Evolutionary conservation across 2,797 vertebrate species (phyloP).

Genomic region (Emydoidea blandingii): DNA sequence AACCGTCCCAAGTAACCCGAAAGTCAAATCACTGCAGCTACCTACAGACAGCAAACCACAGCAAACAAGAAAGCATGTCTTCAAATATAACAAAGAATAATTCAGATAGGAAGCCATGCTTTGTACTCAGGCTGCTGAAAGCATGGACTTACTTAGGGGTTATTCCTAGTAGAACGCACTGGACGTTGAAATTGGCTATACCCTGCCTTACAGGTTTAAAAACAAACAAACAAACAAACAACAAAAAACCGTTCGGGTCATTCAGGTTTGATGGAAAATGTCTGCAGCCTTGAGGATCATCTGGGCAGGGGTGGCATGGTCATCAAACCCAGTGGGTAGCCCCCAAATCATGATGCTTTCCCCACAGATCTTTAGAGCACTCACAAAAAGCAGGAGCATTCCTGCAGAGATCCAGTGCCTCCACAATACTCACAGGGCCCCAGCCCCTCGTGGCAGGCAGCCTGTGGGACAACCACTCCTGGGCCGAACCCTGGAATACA

Average conservation of each 20-base stretch:
- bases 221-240: too few species aligned
- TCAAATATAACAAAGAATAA: rapidly evolving
- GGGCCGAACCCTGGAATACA: neutral
- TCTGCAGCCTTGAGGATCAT: neutral
- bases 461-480: neutral
- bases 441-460: too few species aligned
- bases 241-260: too few species aligned
- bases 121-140: neutral
- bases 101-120: neutral
- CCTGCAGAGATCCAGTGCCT: neutral
- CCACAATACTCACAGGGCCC: neutral
- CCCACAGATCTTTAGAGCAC: neutral
- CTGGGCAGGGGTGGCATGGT: neutral
- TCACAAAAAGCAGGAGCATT: neutral
- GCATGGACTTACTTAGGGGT: neutral
- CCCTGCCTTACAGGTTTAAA: neutral
- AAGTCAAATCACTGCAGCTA: neutral
- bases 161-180: neutral
- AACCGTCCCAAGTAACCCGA: neutral
- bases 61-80: slow-evolving; percentile 36
- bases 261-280: neutral
- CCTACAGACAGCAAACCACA: neutral
- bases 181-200: neutral
- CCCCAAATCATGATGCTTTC: neutral
- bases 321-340: neutral